Evolutionary conservation across 2,797 vertebrate genomes (phyloP).

Genomic region (Amniataba percoides): DNA sequence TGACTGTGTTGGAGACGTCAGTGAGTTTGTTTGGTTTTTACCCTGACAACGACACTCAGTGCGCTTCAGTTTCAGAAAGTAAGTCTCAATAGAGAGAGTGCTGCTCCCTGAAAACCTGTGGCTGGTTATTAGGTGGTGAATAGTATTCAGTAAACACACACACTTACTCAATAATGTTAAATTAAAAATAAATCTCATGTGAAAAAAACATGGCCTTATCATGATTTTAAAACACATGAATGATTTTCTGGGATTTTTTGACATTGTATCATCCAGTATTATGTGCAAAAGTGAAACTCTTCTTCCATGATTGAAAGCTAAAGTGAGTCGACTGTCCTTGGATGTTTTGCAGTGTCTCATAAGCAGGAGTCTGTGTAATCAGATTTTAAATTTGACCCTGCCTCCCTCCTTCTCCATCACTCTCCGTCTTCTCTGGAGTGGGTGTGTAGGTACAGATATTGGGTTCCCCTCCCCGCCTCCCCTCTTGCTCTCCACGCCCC

Average conservation of each 20-base stretch:
- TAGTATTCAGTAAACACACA: constrained; percentile 36
- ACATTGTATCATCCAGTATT: not conserved
- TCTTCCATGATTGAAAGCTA: constrained; percentile 8
- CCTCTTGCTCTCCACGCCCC: constrained; percentile 9
- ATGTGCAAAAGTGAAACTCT: not conserved
- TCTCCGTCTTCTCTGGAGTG: constrained; percentile 44
- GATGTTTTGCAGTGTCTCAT: constrained; percentile 23
- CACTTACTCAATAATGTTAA: constrained; percentile 28
- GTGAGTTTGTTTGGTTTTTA: constrained; percentile 27
- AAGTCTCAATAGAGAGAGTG: constrained; percentile 27
- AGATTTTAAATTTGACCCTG: constrained; percentile 48
- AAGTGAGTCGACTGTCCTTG: constrained; percentile 49
- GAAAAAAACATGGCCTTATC: not conserved
- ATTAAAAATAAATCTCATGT: constrained; percentile 13
- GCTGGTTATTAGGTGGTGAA: constrained; percentile 39
- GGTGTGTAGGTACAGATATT: constrained; percentile 45
- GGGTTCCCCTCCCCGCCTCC: not conserved
- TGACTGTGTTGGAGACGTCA: constrained; percentile 52
- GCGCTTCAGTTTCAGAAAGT: constrained; percentile 28
- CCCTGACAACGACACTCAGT: constrained; percentile 17
- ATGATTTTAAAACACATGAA: constrained; percentile 2
- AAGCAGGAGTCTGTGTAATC: constrained; percentile 45
- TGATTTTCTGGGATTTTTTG: constrained; percentile 8
- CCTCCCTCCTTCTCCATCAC: constrained; percentile 34
- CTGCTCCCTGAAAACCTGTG: constrained; percentile 29